Base-by-base conservation (phyloP, 1,140 invertebrate genomes). In the Cotesia glomerata region DNA sequence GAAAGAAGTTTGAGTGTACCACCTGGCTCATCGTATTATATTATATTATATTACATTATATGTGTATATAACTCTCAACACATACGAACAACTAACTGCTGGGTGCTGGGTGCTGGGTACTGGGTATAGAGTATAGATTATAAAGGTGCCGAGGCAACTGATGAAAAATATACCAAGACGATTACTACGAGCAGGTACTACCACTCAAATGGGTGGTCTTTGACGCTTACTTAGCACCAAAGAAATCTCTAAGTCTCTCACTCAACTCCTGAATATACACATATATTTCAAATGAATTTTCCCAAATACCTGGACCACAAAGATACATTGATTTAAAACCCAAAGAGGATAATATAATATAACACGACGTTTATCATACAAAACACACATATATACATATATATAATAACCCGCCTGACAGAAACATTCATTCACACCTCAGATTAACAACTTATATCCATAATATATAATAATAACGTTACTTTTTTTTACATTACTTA, bases 121-220 rank as follows among this genome's bases (percentile, higher is more conserved):
- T 18, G 16, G 14, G 26, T 58, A 18, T n/a, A 16, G n/a, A 49
- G 32, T 8, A 26, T 16, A 16, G 18, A 35, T 18, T 16, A 16
- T 64, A 64, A 35, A 45, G 62, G 62, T 16, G 26, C 26, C 26
- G 26, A 26, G 26, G 26, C 1, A 26, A 26, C 26, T 49, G 39
- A 64, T 64, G 62, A 64, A 64, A 64, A 64, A 45, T 45, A 45
- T 45, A 26, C 26, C 18, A 36, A 45, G 35, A 36, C 35, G 62
- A 16, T 64, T 62, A 62, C 18, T 16, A 36, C 34, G 8, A 45
- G 7, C 39, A 45, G 39, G 39, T 45, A 8, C 7, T 9, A 32
- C 7, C 18, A 32, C 26, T 67, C 65, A 67, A 67, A 32, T 67
- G 65, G 65, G 65, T 67, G 65, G 65, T 67, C 65, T 67, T 54